phyloP scores from a whole-genome alignment of 2,113 vertebrate genomes.

The Trachemys scripta region DNA sequence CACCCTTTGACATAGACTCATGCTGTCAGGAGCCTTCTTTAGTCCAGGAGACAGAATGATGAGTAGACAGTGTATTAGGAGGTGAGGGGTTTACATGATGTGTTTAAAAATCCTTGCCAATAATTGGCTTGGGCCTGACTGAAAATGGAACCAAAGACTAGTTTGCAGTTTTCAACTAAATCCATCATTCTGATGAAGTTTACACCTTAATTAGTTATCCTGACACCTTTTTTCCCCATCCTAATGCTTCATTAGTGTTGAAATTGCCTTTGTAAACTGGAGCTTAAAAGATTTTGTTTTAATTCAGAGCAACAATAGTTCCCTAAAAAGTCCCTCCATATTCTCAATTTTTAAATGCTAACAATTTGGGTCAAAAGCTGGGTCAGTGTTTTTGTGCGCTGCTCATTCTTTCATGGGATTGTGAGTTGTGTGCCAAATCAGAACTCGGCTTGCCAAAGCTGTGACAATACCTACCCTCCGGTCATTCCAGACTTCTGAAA shows the following conservation, averaged over 20 bases:
- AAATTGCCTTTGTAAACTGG: background rate
- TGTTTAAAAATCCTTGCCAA: background rate
- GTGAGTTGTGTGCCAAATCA: background rate
- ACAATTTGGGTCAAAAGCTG: background rate
- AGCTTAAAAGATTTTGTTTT: background rate
- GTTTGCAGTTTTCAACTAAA: background rate
- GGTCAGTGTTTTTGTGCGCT: background rate
- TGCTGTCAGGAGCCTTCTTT: background rate
- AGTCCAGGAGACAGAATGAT: background rate
- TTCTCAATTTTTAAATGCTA: background rate
- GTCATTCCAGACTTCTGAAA: background rate
- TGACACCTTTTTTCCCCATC: background rate
- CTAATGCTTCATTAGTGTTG: background rate
- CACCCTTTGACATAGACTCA: background rate
- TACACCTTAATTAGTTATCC: background rate
- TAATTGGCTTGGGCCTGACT: background rate
- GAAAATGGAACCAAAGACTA: background rate
- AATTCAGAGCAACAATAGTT: background rate
- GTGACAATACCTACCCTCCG: background rate
- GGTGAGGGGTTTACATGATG: background rate
- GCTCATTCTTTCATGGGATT: background rate
- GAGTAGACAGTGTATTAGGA: background rate
- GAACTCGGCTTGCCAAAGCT: background rate
- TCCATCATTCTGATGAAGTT: background rate
- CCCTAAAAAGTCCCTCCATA: background rate